phyloP scores from a whole-genome alignment of 2,797 vertebrate species.

The Acipenser transmontanus region DNA sequence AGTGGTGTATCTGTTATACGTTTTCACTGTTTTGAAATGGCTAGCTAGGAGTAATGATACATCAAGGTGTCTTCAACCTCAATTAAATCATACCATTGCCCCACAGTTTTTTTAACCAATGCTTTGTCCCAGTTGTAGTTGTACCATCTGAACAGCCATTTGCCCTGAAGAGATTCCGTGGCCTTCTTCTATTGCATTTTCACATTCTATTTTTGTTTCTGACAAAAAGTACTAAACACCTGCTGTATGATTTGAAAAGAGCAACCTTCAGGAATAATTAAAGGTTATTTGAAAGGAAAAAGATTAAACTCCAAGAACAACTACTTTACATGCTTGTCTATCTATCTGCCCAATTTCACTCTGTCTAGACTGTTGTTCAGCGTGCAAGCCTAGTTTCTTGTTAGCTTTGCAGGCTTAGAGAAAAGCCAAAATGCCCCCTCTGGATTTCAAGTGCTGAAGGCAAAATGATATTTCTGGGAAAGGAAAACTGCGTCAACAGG shows the following conservation, averaged over 20 bases:
- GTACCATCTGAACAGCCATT: slow-evolving; percentile 22
- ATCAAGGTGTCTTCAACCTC: neutral
- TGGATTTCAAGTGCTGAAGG: slow-evolving; percentile 30
- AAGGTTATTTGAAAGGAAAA: slow-evolving; percentile 50
- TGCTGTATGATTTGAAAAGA: slow-evolving; percentile 20
- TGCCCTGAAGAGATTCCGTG: slow-evolving; percentile 36
- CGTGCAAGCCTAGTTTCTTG: slow-evolving; percentile 26
- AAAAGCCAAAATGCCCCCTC: slow-evolving; percentile 44
- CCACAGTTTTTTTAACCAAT: too few species aligned
- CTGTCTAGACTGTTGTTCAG: slow-evolving; percentile 50
- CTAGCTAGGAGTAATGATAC: slow-evolving; percentile 18
- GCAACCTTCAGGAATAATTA: slow-evolving; percentile 40
- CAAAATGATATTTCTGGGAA: neutral
- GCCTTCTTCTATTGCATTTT: slow-evolving; percentile 33
- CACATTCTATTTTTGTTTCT: slow-evolving; percentile 35
- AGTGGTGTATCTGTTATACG: neutral
- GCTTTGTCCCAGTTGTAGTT: neutral
- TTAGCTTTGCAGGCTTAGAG: slow-evolving; percentile 36
- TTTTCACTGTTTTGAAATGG: slow-evolving; percentile 15
- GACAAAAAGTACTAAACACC: slow-evolving; percentile 19
- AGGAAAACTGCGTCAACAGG: neutral
- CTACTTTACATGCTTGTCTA: slow-evolving; percentile 40
- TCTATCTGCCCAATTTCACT: slow-evolving; percentile 44
- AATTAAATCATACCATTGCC: too few species aligned
- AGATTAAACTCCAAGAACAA: slow-evolving; percentile 44